Evolutionary conservation across 1,140 invertebrate species (phyloP).

Genomic region (Lucilia cuprina): DNA sequence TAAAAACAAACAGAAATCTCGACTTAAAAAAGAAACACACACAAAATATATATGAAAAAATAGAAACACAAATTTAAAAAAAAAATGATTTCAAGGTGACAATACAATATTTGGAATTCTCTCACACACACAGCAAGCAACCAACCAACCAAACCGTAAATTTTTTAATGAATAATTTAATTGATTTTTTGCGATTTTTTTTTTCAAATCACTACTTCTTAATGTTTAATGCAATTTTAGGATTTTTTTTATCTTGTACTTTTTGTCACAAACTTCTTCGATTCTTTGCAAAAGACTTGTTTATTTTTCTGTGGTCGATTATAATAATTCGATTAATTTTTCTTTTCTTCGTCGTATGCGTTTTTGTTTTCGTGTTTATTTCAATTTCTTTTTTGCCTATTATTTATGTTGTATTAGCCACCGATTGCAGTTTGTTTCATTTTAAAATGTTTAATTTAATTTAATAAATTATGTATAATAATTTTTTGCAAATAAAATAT

Average conservation of each 20-base stretch:
- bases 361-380: neutral
- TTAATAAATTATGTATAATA: neutral
- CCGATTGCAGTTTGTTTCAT: neutral
- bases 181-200: neutral
- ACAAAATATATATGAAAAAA: neutral
- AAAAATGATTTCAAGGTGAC: slow-evolving; percentile 2
- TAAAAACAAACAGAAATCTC: neutral
- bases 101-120: slow-evolving; percentile 4
- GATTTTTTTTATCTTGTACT: neutral
- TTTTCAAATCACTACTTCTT: neutral
- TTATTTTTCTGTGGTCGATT: neutral
- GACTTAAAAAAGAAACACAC: neutral
- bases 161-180: neutral
- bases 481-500: neutral
- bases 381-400: neutral
- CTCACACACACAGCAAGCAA: neutral
- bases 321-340: neutral
- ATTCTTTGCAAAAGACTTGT: neutral
- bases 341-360: neutral
- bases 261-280: neutral
- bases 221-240: neutral
- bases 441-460: neutral
- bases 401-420: neutral
- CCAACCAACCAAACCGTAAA: neutral
- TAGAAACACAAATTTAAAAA: neutral